These are phyloP conservation scores for Salarias fasciatus DNA, from an alignment of 2,797 vertebrate species.

Conservation along the genomic window DNA sequence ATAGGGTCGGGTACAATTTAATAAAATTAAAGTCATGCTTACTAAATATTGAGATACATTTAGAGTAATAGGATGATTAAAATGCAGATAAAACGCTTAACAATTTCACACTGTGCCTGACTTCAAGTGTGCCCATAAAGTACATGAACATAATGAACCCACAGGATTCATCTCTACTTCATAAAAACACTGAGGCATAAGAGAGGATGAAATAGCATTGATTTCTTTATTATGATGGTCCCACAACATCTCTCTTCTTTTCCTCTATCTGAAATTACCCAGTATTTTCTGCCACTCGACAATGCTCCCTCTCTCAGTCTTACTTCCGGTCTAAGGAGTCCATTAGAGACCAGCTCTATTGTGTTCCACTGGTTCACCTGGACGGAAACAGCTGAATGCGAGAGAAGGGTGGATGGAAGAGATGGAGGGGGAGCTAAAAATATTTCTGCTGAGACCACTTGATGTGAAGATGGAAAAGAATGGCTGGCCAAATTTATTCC, in stretches of 20 bases:
- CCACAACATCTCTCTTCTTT: slow-evolving; percentile 36
- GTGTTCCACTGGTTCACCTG: slow-evolving; percentile 49
- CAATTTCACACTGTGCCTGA: too few species aligned
- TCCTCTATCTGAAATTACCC: slow-evolving; percentile 45
- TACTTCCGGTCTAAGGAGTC: slow-evolving; percentile 39
- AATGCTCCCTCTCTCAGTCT: slow-evolving; percentile 25
- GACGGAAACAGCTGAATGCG: slow-evolving; percentile 34
- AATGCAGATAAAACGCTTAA: too few species aligned
- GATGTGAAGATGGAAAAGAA: background rate
- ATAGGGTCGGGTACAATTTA: too few species aligned
- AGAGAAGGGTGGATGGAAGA: slow-evolving; percentile 8
- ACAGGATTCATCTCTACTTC: slow-evolving; percentile 47
- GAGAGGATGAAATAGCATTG: too few species aligned
- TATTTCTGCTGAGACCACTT: slow-evolving; percentile 27
- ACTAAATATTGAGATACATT: too few species aligned
- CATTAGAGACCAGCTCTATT: slow-evolving; percentile 48
- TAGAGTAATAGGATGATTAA: too few species aligned
- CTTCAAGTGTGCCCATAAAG: too few species aligned
- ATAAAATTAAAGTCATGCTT: too few species aligned
- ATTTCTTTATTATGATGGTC: slow-evolving; percentile 56
- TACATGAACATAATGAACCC: too few species aligned
- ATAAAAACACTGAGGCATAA: too few species aligned
- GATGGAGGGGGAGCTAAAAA: slow-evolving; percentile 16
- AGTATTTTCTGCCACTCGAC: slow-evolving; percentile 46
- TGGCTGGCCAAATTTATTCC: background rate